These are phyloP conservation scores for Hypsibius dujardini DNA, from an alignment of 1,140 invertebrate species.

Conservation along the genomic window DNA sequence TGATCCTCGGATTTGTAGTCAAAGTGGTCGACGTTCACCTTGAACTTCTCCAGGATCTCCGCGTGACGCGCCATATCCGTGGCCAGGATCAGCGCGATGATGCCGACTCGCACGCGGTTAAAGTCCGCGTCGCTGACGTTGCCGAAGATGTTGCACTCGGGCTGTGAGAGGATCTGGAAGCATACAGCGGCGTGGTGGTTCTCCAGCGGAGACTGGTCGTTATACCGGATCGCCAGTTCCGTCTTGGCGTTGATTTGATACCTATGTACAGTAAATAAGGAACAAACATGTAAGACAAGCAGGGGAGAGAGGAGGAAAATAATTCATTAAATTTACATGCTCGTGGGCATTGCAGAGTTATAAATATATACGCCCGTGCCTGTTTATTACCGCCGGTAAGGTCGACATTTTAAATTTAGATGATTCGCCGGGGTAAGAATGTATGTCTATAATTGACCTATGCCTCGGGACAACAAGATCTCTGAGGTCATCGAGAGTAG, in stretches of 20 bases:
- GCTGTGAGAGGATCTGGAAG: slow-evolving; percentile 53
- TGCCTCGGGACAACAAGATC: too few species aligned
- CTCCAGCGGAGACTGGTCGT: slow-evolving; percentile 70
- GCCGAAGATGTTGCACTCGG: slow-evolving; percentile 57
- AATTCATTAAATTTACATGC: too few species aligned
- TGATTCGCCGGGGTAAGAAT: too few species aligned
- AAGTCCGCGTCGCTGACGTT: slow-evolving; percentile 44
- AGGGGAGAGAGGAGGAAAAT: too few species aligned
- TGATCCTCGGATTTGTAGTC: slow-evolving; percentile 26
- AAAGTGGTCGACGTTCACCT: slow-evolving; percentile 28
- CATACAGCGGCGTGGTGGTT: slow-evolving; percentile 75
- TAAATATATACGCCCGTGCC: too few species aligned
- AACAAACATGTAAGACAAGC: too few species aligned
- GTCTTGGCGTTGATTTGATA: slow-evolving; percentile 59
- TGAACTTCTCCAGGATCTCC: slow-evolving; percentile 34
- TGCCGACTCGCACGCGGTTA: slow-evolving; percentile 24
- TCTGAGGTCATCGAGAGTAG: too few species aligned
- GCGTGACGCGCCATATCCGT: slow-evolving; percentile 36
- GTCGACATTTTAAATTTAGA: too few species aligned
- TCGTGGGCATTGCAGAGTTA: too few species aligned
- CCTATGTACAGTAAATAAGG: too few species aligned
- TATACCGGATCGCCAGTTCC: slow-evolving; percentile 63
- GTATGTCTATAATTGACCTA: too few species aligned
- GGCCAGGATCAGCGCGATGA: slow-evolving; percentile 34
- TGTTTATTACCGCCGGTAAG: too few species aligned